Evolutionary conservation across 2,113 vertebrate species (phyloP).

Genomic region (Silurus glanis): DNA sequence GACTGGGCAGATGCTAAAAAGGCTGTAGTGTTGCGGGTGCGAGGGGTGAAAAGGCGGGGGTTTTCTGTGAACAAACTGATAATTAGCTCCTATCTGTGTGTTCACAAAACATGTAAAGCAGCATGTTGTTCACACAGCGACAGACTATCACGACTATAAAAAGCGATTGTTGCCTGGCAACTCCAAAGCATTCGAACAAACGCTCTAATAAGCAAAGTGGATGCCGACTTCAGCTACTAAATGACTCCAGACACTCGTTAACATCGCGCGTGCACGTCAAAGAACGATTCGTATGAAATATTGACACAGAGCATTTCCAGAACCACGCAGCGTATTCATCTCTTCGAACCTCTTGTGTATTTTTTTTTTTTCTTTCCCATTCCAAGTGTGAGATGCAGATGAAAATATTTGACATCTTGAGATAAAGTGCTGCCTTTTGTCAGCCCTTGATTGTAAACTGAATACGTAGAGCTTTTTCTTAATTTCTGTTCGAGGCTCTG

Average conservation of each 20-base stretch:
- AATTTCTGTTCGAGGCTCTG: neutral
- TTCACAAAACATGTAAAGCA: constrained; percentile 26
- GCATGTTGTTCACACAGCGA: constrained; percentile 11
- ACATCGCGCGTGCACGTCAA: constrained; percentile 6
- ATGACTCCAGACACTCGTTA: constrained; percentile 39
- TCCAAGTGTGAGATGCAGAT: constrained; percentile 3
- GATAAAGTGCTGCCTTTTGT: constrained; percentile 12
- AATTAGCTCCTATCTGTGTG: neutral
- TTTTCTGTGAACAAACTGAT: constrained; percentile 16
- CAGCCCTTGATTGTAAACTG: neutral
- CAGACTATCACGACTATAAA: constrained; percentile 23
- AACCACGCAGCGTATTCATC: neutral
- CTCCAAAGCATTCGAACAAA: constrained; percentile 39
- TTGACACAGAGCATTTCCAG: constrained; percentile 15
- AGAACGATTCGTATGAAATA: constrained; percentile 35
- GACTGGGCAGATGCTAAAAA: constrained; percentile 18
- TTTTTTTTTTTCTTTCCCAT: neutral
- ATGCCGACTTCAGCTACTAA: constrained; percentile 13
- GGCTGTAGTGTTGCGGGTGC: neutral
- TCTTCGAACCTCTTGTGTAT: neutral
- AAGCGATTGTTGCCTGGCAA: constrained; percentile 52
- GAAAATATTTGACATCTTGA: constrained; percentile 31
- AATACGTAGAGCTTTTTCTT: neutral
- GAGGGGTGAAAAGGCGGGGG: neutral
- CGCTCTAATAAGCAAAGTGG: constrained; percentile 38